Evolutionary conservation across 2,113 vertebrate species (phyloP), one percentile per base, ranked within the genome.

Genomic region (Cyphomyrus discorhynchus): DNA sequence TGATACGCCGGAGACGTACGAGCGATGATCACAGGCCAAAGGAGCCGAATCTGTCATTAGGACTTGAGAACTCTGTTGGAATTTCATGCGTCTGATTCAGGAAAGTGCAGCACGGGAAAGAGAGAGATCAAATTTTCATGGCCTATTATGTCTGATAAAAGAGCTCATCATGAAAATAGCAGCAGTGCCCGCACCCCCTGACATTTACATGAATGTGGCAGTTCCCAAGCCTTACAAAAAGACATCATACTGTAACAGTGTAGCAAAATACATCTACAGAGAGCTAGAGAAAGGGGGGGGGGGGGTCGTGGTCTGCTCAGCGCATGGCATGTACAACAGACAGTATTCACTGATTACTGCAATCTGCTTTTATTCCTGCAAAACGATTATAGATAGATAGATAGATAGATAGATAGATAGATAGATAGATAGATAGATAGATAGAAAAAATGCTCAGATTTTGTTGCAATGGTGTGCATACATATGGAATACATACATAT

Each of bases 81-180:
- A 90, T 90, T 91, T 84, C 87, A 91, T 89, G 88, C 66, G 82
- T 90, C 77, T 88, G 86, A 88, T 91, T 49, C 89, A 50, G 83
- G 88, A 7, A n/a, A 58, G 84, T 88, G 88, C 27, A 52, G 52
- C 24, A 24, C 27, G 47, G n/a, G 45, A 90, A 90, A 77, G 86
- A 89, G 91, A 80, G 83, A 92, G 89, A 91, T 90, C 89, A 91
- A 91, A 89, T 84, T 90, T 92, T 91, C 89, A 93, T 90, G 86
- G 58, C 90, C 90, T 87, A 85, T 89, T 91, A 91, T 91, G 88
- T 85, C 47, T 70, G 52, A 92, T 92, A 90, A 90, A 92, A 91
- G 91, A 53, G 87, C 86, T 90, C 46, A 86, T 90, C 88, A 77
- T 80, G 89, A 87, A 90, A 49, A 21, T 13, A 62, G 24, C 46